Evolutionary conservation across 2,797 vertebrate genomes (phyloP), one percentile per base, ranked within the genome.

Genomic region (Hydrolagus colliei): DNA sequence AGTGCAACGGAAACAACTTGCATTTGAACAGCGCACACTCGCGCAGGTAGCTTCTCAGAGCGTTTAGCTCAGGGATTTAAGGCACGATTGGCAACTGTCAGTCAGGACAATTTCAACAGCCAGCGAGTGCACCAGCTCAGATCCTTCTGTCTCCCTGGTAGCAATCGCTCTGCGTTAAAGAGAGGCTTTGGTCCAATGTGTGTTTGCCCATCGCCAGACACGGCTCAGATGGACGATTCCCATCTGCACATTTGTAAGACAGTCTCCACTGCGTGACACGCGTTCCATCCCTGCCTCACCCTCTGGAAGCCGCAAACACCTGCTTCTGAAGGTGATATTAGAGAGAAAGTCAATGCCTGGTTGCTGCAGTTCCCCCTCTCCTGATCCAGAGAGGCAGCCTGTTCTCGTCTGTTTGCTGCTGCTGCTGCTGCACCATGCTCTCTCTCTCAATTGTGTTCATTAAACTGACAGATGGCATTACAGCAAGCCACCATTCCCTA

Each of bases 371-470:
- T 71, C 65, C 65, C 67, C 27, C 32, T 71, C 41, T 80, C 11
- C 12, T 77, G 16, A 77, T 77, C 41, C 52, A n/a, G 61, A 77
- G 52, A 77, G 75, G n/a, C 75, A 61, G 75, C 41, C 61, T 77
- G 10, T 52, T 16, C 61, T 59, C n/a, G 4, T 77, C 75, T 3
- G 9, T 16, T 13, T 65, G 78, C 67, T 63, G 27, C 9, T 63
- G 27, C 9, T 63, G 27, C 27, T 27, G 16, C 63, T 79, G 32
- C 6, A 32, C 27, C 27, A 32, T 35, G 41, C 41, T 52, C 32
- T 65, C 78, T 80, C 11, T 14, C 13, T 67, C 22, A 63, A 9
- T 79, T 59, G 61, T 27, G 22, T 79, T 79, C 77, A 79, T 79
- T 67, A 65, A 80, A 80, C 22, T 65, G 62, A 80, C 78, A 16